Evolutionary conservation across 2,888 invertebrate species (phyloP).

Genomic region (Baccha elongata): DNA sequence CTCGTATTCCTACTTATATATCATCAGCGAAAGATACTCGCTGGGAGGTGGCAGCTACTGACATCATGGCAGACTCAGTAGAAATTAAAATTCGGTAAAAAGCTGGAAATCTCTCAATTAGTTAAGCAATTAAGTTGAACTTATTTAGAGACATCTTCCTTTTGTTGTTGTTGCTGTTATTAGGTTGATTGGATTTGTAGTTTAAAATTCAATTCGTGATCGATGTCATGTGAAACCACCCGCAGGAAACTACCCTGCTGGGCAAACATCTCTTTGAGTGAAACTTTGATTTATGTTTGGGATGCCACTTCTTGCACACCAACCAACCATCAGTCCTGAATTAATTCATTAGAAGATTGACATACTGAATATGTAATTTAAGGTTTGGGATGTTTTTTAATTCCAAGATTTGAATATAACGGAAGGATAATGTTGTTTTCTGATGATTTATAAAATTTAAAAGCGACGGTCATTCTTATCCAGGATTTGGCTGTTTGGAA

Average conservation of each 20-base stretch:
- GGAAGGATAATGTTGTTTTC: too few relatives aligned
- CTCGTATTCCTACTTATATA: constrained; percentile 30
- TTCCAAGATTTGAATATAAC: too few relatives aligned
- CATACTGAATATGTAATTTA: constrained; percentile 3
- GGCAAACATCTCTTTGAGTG: constrained; percentile 48
- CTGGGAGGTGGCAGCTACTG: constrained; percentile 62
- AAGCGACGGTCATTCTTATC: too few relatives aligned
- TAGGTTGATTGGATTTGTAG: constrained; percentile 25
- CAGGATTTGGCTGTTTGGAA: too few relatives aligned
- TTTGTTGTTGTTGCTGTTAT: constrained; percentile 43
- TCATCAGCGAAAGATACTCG: constrained; percentile 32
- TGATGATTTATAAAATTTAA: too few relatives aligned
- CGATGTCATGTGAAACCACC: constrained; percentile 72
- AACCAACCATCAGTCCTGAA: constrained; percentile 29
- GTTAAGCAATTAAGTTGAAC: constrained; percentile 82
- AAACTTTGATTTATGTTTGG: constrained; percentile 70
- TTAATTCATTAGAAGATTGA: constrained; percentile 35
- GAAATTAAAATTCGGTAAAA: constrained; percentile 74
- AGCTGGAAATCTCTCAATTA: constrained; percentile 81
- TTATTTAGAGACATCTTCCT: constrained; percentile 69
- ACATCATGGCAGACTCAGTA: background rate
- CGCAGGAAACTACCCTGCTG: constrained; percentile 69
- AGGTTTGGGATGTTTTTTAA: too few relatives aligned
- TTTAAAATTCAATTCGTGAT: constrained; percentile 72
- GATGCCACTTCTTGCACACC: constrained; percentile 45